These are phyloP conservation scores for Phalacrocorax carbo DNA, from an alignment of 2,113 vertebrate species.

Conservation along the genomic window DNA sequence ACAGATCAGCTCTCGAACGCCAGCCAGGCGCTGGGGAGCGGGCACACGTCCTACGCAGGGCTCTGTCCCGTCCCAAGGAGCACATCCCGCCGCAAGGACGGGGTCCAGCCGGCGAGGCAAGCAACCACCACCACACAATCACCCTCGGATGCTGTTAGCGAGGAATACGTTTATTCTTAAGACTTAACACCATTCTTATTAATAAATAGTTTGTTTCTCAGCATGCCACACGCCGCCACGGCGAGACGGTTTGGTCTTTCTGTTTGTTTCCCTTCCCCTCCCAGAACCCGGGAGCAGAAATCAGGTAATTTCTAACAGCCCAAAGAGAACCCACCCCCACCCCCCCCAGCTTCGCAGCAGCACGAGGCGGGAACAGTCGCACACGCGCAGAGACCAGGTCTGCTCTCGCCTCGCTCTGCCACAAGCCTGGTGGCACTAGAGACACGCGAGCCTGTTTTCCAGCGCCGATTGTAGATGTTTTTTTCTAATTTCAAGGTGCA, in stretches of 20 bases:
- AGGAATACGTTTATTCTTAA: background rate
- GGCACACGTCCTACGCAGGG: background rate
- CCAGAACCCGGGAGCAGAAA: background rate
- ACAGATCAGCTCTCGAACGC: background rate
- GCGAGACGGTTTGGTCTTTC: background rate
- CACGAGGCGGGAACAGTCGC: rapidly evolving
- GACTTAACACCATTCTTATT: background rate
- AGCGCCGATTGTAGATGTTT: background rate
- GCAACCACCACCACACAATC: rapidly evolving
- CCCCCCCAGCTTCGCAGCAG: background rate
- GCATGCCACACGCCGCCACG: background rate
- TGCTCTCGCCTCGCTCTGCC: background rate
- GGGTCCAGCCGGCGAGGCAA: background rate
- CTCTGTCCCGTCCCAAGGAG: background rate
- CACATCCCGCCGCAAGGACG: background rate
- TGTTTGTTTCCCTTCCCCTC: background rate
- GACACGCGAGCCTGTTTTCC: background rate
- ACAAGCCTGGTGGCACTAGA: background rate
- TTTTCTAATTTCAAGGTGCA: background rate
- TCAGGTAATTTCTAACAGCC: background rate
- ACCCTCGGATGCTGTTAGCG: background rate
- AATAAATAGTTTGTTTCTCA: background rate
- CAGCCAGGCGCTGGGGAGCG: background rate
- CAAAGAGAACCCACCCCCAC: rapidly evolving
- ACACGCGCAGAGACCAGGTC: rapidly evolving